Conservation (phyloP, 2,888 invertebrate genomes). For the Pristionchus maxplancki region DNA sequence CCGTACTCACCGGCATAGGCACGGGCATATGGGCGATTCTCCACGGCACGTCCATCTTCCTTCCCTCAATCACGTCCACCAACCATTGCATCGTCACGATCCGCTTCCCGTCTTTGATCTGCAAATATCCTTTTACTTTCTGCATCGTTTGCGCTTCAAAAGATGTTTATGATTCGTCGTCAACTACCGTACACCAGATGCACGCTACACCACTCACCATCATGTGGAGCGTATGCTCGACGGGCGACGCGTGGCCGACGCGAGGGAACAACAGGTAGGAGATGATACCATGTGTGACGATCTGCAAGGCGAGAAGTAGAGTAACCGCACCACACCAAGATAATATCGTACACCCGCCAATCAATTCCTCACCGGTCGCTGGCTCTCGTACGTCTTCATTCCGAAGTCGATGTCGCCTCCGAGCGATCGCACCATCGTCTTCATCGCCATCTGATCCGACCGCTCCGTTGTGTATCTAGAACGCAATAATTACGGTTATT, state of each 20-base stretch:
- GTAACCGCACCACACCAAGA: no score
- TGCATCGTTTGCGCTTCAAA: not conserved
- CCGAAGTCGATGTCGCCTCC: conserved; percentile 65
- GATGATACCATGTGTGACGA: not conserved
- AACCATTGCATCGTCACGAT: conserved; percentile 92
- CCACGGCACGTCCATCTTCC: conserved; percentile 93
- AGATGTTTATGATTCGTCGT: not conserved
- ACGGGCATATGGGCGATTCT: conserved; percentile 91
- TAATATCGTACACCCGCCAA: no score
- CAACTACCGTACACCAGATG: no score
- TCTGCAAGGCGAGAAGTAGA: no score
- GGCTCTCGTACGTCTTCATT: conserved; percentile 49
- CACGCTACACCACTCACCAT: not conserved
- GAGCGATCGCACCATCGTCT: conserved; percentile 37
- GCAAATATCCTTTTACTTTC: not conserved
- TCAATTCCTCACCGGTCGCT: conserved; percentile 4
- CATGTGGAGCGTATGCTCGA: not conserved
- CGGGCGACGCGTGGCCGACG: not conserved
- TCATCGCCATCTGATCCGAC: conserved; percentile 12
- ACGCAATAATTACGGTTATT: no score
- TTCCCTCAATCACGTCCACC: conserved; percentile 90
- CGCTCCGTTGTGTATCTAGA: conserved; percentile 41
- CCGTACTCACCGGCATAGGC: conserved; percentile 9
- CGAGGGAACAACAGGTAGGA: not conserved
- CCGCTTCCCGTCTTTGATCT: conserved; percentile 78